phyloP scores from a whole-genome alignment of 1,140 invertebrate genomes.

The Drosophila pandora region DNA sequence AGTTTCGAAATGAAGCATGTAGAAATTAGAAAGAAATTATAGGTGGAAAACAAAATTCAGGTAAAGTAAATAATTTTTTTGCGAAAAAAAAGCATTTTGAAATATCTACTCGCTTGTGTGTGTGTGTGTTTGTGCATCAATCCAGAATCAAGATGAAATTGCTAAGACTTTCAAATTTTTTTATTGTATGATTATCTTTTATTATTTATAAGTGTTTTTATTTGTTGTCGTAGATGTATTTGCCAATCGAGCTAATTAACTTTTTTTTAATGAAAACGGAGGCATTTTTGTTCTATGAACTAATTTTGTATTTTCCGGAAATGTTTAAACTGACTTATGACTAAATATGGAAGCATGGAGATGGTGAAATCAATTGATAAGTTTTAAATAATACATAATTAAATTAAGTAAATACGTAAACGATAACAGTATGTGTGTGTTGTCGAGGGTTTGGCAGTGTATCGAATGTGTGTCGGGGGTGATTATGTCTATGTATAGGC shows the following conservation, averaged over 20 bases:
- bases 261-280: conserved; percentile 50
- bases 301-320: conserved; percentile 18
- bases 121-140: conserved; percentile 1
- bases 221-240: conserved; percentile 22
- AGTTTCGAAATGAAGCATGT: conserved; percentile 19
- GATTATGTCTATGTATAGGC: conserved; percentile 51
- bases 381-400: conserved; percentile 43
- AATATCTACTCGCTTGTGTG: conserved; percentile 24
- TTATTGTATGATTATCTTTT: conserved; percentile 24
- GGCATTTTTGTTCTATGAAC: conserved; percentile 60
- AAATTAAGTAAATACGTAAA: conserved; percentile 43
- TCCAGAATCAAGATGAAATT: conserved; percentile 13
- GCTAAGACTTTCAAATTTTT: conserved; percentile 30
- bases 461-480: conserved; percentile 28
- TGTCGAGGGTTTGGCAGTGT: conserved; percentile 18
- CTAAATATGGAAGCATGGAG: conserved; percentile 41
- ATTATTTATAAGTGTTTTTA: conserved; percentile 12
- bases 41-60: not conserved
- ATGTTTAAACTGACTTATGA: conserved; percentile 41
- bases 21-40: conserved; percentile 14
- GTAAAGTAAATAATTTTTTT: not conserved
- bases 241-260: conserved; percentile 54
- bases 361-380: conserved; percentile 27
- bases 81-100: conserved; percentile 24
- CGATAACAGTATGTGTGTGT: conserved; percentile 36